Conservation (phyloP, 2,888 invertebrate genomes). For the Cheilosia variabilis region DNA sequence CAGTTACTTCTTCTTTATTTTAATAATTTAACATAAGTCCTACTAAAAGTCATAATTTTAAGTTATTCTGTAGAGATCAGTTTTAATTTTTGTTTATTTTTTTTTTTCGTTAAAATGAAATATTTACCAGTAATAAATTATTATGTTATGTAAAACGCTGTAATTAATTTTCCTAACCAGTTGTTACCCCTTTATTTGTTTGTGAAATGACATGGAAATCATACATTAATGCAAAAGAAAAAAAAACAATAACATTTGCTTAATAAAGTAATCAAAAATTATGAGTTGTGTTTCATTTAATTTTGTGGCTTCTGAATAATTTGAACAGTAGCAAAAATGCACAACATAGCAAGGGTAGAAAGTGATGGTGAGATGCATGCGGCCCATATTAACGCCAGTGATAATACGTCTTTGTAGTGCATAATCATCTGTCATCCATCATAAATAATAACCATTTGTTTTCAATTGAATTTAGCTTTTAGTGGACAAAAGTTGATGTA, state of each 20-base stretch:
- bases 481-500: too few relatives aligned
- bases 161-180: conserved; percentile 83
- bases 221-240: conserved; percentile 59
- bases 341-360: too few relatives aligned
- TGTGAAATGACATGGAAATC: conserved; percentile 57
- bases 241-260: conserved; percentile 71
- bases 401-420: too few relatives aligned
- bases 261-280: conserved; percentile 56
- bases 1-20: conserved; percentile 79
- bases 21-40: conserved; percentile 77
- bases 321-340: too few relatives aligned
- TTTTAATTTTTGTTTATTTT: conserved; percentile 76
- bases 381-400: too few relatives aligned
- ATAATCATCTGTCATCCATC: too few relatives aligned
- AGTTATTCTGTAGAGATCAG: conserved; percentile 78
- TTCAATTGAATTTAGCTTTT: too few relatives aligned
- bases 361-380: too few relatives aligned
- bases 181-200: conserved; percentile 79
- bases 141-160: conserved; percentile 77
- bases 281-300: not conserved
- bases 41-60: conserved; percentile 83
- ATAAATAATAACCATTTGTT: too few relatives aligned
- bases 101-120: conserved; percentile 76
- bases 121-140: conserved; percentile 79
- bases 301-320: too few relatives aligned